phyloP scores from a whole-genome alignment of 2,797 vertebrate species.

The Coranthus polyacanthus region DNA sequence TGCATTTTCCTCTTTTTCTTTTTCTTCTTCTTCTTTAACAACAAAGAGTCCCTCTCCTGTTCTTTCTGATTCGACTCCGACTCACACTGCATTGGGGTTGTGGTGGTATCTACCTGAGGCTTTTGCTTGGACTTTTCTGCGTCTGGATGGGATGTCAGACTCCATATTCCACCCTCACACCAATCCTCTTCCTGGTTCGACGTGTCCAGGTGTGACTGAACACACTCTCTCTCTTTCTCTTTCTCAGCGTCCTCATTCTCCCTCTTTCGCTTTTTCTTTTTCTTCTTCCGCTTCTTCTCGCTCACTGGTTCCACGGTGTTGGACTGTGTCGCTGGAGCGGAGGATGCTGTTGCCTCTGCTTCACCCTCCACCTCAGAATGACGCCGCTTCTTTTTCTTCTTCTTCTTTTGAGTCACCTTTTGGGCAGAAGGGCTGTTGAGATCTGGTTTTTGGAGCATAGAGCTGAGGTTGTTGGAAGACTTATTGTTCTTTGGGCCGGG shows the following conservation, averaged over 20 bases:
- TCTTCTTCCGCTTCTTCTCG: conserved; percentile 75
- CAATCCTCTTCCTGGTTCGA: conserved; percentile 82
- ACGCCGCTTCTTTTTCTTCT: conserved; percentile 79
- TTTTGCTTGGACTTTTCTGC: conserved; percentile 36
- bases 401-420: conserved; percentile 71
- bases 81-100: conserved; percentile 2
- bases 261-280: conserved; percentile 79
- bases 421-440: conserved; percentile 27
- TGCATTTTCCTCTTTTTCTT: conserved; percentile 72
- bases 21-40: conserved; percentile 70
- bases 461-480: conserved; percentile 57
- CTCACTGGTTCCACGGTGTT: conserved; percentile 3
- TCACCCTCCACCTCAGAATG: conserved; percentile 74
- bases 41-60: conserved; percentile 26
- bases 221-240: conserved; percentile 16
- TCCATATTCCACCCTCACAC: conserved; percentile 84
- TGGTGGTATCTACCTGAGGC: not conserved
- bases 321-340: not conserved
- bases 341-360: not conserved
- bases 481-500: conserved; percentile 40
- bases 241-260: conserved; percentile 39
- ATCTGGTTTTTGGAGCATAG: conserved; percentile 45
- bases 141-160: conserved; percentile 46
- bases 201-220: conserved; percentile 66
- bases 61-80: conserved; percentile 10